Evolutionary conservation across 2,888 invertebrate species (phyloP), one percentile per base, ranked within the genome.

Genomic region (Rhimphoctona megacephalus): DNA sequence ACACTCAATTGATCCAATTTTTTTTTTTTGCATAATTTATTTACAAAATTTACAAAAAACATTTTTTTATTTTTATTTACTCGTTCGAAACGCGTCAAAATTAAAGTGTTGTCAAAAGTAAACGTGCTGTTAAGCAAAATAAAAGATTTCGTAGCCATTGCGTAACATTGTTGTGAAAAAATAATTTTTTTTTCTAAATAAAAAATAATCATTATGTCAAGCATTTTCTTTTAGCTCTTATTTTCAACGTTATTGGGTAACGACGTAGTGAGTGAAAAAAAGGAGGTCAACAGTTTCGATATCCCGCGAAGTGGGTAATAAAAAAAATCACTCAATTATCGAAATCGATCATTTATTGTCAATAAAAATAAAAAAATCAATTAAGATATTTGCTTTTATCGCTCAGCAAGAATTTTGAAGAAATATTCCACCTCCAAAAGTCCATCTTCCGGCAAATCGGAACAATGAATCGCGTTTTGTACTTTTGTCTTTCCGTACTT

Each of bases 381-480:
- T 25, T 39, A 49, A 17, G n/a, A 25, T 19, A 25, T 36, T 14
- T 25, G 19, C n/a, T 22, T 30, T 82, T 33, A 79, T 54, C 49
- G 78, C 19, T 82, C 85, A 22, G 93, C 92, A 54, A 97, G 93
- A 91, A 97, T 97, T 94, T 97, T 97, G 93, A 97, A 97, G 93
- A 97, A 96, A 94, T 97, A 97, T 94, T 97, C 97, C 79, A 97
- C 95, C 95, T 99, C 99, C 80, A 98, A 94, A 39, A 96, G 92
- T 0, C 97, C 97, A 95, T 99, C 99, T 93, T 98, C 98, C 0
- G 97, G 96, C 82, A 99, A 95, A 95, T 99, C 99, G 33, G 99
- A 99, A 93, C 99, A 99, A 94, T 99, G 99, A 9, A 99, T 95
- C 6, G 98, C 98, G 95, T 99, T 99, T 92, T 97, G 96, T 33